A percentile compares a stretch with the other conserved stretches of the same genome.
Evolutionary conservation across 2,113 vertebrate species (phyloP).

Genomic region (Pachycephala philippinensis): DNA sequence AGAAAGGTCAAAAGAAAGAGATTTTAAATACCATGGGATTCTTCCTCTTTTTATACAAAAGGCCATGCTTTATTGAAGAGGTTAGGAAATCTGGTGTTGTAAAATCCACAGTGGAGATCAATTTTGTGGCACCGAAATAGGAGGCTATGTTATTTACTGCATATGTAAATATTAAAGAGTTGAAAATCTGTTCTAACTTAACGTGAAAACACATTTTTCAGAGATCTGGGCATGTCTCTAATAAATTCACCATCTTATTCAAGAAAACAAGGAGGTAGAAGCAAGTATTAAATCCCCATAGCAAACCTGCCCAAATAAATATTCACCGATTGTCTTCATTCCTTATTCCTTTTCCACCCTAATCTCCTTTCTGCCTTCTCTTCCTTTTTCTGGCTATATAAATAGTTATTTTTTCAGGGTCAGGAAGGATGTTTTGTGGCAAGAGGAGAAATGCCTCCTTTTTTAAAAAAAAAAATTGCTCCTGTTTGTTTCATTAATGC

Average conservation of each 20-base stretch:
- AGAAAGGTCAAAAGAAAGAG: conserved; percentile 52
- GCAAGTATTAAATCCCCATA: not conserved
- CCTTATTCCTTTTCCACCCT: not conserved
- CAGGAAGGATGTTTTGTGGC: not conserved
- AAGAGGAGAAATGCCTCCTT: not conserved
- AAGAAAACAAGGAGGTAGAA: not conserved
- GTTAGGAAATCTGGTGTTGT: conserved; percentile 19
- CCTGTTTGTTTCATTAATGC: not conserved
- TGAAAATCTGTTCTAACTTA: not conserved
- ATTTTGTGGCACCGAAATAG: not conserved
- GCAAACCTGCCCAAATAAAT: not conserved
- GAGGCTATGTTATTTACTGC: not conserved
- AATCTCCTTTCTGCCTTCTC: not conserved
- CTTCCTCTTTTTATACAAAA: conserved; percentile 36
- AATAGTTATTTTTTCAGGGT: not conserved
- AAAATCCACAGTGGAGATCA: conserved; percentile 17
- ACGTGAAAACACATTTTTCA: not conserved
- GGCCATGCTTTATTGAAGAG: conserved; percentile 43
- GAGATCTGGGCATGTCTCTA: not conserved
- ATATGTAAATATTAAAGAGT: not conserved
- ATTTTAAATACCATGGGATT: conserved; percentile 54
- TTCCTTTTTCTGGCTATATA: not conserved
- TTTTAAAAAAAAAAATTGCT: not conserved
- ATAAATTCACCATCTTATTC: not conserved
- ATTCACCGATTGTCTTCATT: not conserved